Percentiles rank a stretch among this genome's conserved stretches.
phyloP scores from a whole-genome alignment of 2,797 vertebrate species.

The Tragopan temminckii region DNA sequence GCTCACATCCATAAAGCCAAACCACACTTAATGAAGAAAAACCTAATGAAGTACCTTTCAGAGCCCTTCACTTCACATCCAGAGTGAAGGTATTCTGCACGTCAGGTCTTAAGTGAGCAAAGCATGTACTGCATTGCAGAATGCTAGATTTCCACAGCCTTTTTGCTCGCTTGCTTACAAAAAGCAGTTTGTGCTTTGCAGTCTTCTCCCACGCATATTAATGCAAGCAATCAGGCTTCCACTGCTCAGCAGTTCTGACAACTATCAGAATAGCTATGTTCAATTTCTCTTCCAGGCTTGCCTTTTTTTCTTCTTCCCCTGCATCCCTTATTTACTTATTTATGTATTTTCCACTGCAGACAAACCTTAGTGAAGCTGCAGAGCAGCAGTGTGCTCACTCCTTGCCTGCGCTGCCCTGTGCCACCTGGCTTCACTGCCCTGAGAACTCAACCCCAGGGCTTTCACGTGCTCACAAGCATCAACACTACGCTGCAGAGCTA shows the following conservation, averaged over 20 bases:
- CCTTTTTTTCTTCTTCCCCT: not conserved
- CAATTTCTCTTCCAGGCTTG: not conserved
- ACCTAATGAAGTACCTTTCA: not conserved
- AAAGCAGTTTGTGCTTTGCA: not conserved
- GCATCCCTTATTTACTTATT: not conserved
- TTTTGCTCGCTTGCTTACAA: not conserved
- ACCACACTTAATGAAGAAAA: not conserved
- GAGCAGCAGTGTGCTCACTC: not conserved
- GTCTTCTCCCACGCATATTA: constrained; percentile 4
- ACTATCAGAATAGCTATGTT: not conserved
- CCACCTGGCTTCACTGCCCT: not conserved
- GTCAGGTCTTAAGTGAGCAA: not conserved
- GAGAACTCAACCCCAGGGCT: not conserved
- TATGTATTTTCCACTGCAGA: not conserved
- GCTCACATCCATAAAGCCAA: not conserved
- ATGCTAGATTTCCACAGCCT: not conserved
- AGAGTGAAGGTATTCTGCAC: not conserved
- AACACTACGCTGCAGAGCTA: not conserved
- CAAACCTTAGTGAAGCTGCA: accelerated
- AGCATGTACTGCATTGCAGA: not conserved
- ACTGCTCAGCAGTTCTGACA: not conserved
- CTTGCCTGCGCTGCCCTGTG: not conserved
- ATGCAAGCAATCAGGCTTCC: not conserved
- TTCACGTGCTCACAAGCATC: not conserved
- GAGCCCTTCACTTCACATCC: not conserved